Evolutionary conservation across 2,888 invertebrate species (phyloP).

Genomic region (Apamea sordens): DNA sequence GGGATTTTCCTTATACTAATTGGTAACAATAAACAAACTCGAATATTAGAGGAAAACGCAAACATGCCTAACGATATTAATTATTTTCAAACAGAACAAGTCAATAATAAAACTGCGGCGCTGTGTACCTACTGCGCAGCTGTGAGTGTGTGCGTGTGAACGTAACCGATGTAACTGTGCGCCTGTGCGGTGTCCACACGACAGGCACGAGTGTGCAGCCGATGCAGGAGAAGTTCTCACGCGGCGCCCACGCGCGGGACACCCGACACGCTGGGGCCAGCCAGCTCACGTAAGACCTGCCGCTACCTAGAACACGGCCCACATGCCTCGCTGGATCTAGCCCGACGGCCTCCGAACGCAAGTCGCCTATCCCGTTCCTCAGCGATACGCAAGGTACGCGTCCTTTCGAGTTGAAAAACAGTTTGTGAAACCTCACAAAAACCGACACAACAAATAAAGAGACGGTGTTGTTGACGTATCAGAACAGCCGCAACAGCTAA

Average conservation of each 20-base stretch:
- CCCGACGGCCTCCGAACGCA: neutral
- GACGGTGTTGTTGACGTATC: conserved; percentile 27
- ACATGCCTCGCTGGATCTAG: neutral
- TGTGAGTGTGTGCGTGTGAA: neutral
- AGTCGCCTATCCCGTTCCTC: neutral
- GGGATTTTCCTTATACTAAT: conserved; percentile 75
- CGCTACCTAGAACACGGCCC: conserved; percentile 1
- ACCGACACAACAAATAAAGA: conserved; percentile 20
- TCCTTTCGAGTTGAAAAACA: conserved; percentile 5
- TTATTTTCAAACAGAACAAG: conserved; percentile 66
- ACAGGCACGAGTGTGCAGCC: conserved; percentile 18
- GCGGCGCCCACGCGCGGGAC: conserved; percentile 40
- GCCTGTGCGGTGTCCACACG: neutral
- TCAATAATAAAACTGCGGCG: conserved; percentile 61
- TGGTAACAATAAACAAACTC: conserved; percentile 71
- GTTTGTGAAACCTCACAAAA: conserved; percentile 1
- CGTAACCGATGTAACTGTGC: neutral
- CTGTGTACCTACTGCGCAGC: conserved; percentile 35
- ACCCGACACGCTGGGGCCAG: conserved; percentile 46
- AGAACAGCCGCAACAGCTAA: conserved; percentile 36
- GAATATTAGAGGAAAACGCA: conserved; percentile 72
- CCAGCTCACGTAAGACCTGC: neutral
- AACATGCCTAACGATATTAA: conserved; percentile 67
- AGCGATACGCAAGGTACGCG: neutral
- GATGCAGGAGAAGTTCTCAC: conserved; percentile 48